Conservation (phyloP, 2,888 invertebrate genomes). For the Temnothorax unifasciatus region DNA sequence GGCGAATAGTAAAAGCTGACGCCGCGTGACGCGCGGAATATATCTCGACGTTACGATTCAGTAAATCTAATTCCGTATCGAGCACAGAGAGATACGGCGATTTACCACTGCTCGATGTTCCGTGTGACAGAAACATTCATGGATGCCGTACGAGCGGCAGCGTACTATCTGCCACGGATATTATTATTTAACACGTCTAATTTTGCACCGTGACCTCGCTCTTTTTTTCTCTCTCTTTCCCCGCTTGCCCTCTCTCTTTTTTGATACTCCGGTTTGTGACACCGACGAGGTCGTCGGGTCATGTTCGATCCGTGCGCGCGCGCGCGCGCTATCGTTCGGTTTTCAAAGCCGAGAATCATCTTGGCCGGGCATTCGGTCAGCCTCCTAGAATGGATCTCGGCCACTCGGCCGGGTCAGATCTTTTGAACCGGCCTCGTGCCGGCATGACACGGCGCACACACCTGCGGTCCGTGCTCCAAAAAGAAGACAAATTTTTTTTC, state of each 20-base stretch:
- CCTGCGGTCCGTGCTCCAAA: slow-evolving; percentile 36
- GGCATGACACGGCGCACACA: slow-evolving; percentile 52
- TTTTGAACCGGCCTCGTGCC: slow-evolving; percentile 64
- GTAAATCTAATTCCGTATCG: slow-evolving; percentile 55
- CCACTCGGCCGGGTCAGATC: slow-evolving; percentile 74
- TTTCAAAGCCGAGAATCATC: slow-evolving; percentile 64
- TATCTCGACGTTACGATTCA: slow-evolving; percentile 53
- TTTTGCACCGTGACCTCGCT: slow-evolving; percentile 60
- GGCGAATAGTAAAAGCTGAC: slow-evolving; percentile 43
- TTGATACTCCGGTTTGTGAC: slow-evolving; percentile 43
- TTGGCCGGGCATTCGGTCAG: slow-evolving; percentile 65
- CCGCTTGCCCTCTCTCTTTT: slow-evolving; percentile 7
- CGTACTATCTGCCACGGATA: slow-evolving; percentile 53
- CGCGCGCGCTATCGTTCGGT: slow-evolving; percentile 46
- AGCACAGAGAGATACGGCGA: slow-evolving; percentile 33
- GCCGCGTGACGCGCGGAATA: slow-evolving; percentile 27
- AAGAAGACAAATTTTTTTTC: slow-evolving; percentile 38
- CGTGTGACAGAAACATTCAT: slow-evolving; percentile 48
- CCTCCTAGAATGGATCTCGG: slow-evolving; percentile 72
- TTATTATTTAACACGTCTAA: slow-evolving; percentile 57
- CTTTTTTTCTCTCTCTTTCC: slow-evolving; percentile 17
- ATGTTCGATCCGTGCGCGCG: slow-evolving; percentile 56
- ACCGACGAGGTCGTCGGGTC: slow-evolving; percentile 54
- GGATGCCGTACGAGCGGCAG: slow-evolving; percentile 38
- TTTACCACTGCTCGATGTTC: slow-evolving; percentile 34